Evolutionary conservation across 2,888 invertebrate species (phyloP), one percentile per base, ranked within the genome.

Genomic region (Pomacea canaliculata): DNA sequence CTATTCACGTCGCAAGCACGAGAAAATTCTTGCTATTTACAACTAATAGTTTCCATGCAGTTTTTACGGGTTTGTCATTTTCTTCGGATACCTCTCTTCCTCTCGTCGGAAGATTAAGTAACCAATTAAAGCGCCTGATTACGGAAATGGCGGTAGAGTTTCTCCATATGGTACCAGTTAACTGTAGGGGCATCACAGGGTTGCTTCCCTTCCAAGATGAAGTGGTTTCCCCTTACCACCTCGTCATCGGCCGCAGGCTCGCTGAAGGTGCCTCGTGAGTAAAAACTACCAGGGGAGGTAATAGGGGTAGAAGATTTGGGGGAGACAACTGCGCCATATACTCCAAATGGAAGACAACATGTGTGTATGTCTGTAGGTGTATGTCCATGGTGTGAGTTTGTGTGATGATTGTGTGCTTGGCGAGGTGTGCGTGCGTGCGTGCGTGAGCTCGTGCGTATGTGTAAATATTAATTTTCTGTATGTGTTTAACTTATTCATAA

Each of bases 351-450:
- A 56, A 56, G 51, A 10, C 51, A 56, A 23, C 62, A 19, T 63
- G 63, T 63, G 65, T 71, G 49, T 71, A 49, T 63, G 48, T 71
- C 49, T 71, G 63, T 62, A 49, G 48, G 63, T 71, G n/a, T 49
- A 49, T 63, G 23, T 71, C 23, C 62, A 49, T 71, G 63, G 37
- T 27, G 23, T 63, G 18, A 48, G 48, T 56, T 27, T 70, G 56
- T 70, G 23, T 59, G 1, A 18, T 56, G 9, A 51, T 27, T 56
- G 59, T 70, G n/a, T 19, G 27, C 48, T n/a, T 49, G 23, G 37
- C 46, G 37, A n/a, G 48, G 63, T 48, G 49, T 71, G 23, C 48
- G 65, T 65, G 49, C 48, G 65, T 65, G 49, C 62, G 51, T 71
- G 23, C 62, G 65, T 71, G 63, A 46, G 49, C 48, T n/a, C 62